phyloP scores from a whole-genome alignment of 2,888 invertebrate species.

The Tetrapedia diversipes region DNA sequence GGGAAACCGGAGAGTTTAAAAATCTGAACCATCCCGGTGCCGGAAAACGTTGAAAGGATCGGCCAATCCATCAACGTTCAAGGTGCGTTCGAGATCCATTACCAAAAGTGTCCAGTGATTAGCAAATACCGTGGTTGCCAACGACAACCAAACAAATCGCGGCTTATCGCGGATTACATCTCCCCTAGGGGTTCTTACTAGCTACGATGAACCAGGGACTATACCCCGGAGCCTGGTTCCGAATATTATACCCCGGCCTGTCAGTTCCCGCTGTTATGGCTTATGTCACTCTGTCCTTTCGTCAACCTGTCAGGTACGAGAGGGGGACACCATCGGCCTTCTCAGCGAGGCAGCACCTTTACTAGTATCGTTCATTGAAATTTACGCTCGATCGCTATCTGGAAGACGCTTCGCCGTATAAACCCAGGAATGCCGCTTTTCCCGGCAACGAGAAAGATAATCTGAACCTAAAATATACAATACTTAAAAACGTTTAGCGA shows the following conservation, averaged over 20 bases:
- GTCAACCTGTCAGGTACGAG: conserved; percentile 72
- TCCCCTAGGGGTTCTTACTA: conserved; percentile 70
- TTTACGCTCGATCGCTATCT: conserved; percentile 43
- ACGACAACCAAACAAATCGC: conserved; percentile 80
- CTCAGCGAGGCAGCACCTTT: conserved; percentile 32
- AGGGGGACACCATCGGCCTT: conserved; percentile 50
- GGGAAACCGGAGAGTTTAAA: conserved; percentile 21
- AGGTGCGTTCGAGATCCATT: conserved; percentile 75
- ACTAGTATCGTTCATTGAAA: conserved; percentile 51
- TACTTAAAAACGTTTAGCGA: no score
- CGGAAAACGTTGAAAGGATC: conserved; percentile 60
- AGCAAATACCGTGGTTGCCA: conserved; percentile 75
- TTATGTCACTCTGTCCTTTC: conserved; percentile 69
- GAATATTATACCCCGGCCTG: conserved; percentile 75
- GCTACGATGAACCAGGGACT: conserved; percentile 45
- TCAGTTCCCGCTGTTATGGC: conserved; percentile 70
- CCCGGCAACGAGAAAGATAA: conserved; percentile 30
- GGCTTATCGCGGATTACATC: conserved; percentile 78
- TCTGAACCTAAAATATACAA: no score
- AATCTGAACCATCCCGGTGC: conserved; percentile 16
- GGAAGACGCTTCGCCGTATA: conserved; percentile 22
- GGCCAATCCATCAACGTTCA: conserved; percentile 65
- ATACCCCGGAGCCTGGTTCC: conserved; percentile 60
- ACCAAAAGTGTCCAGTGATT: conserved; percentile 78
- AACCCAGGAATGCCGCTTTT: conserved; percentile 20